These are phyloP conservation scores for Zaprionus lachaisei DNA, from an alignment of 1,140 invertebrate species.

Conservation along the genomic window DNA sequence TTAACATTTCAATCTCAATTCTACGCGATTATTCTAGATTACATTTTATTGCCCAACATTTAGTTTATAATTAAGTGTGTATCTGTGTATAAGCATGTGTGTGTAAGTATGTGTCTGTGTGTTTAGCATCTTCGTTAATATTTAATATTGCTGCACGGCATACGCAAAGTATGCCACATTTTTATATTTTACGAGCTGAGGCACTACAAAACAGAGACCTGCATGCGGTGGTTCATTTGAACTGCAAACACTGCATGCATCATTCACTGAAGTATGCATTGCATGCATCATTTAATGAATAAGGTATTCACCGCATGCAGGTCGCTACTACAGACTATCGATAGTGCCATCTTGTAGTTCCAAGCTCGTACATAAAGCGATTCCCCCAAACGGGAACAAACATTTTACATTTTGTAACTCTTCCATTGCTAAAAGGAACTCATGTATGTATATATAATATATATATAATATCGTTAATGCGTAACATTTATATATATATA, in stretches of 20 bases:
- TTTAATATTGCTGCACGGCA: slow-evolving; percentile 23
- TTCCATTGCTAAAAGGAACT: slow-evolving; percentile 63
- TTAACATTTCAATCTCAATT: slow-evolving; percentile 53
- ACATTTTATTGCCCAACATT: slow-evolving; percentile 77
- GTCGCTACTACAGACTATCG: no score
- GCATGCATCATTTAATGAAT: no score
- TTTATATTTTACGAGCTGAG: neutral
- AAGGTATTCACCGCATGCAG: no score
- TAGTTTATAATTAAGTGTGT: slow-evolving; percentile 60
- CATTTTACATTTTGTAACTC: slow-evolving; percentile 46
- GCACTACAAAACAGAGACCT: neutral
- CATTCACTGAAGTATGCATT: no score
- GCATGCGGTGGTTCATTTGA: no score
- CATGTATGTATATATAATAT: slow-evolving; percentile 62
- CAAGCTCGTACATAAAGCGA: neutral
- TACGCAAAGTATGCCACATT: slow-evolving; percentile 16
- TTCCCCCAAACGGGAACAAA: slow-evolving; percentile 1
- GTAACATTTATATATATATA: slow-evolving; percentile 67
- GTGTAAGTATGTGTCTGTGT: slow-evolving; percentile 21
- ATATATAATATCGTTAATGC: slow-evolving; percentile 71
- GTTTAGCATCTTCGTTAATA: slow-evolving; percentile 8
- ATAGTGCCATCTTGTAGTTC: neutral
- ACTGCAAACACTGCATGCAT: no score
- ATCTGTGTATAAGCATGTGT: slow-evolving; percentile 44
- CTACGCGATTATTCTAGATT: slow-evolving; percentile 61